phyloP scores from a whole-genome alignment of 2,888 invertebrate genomes.

The Sesia apiformis region DNA sequence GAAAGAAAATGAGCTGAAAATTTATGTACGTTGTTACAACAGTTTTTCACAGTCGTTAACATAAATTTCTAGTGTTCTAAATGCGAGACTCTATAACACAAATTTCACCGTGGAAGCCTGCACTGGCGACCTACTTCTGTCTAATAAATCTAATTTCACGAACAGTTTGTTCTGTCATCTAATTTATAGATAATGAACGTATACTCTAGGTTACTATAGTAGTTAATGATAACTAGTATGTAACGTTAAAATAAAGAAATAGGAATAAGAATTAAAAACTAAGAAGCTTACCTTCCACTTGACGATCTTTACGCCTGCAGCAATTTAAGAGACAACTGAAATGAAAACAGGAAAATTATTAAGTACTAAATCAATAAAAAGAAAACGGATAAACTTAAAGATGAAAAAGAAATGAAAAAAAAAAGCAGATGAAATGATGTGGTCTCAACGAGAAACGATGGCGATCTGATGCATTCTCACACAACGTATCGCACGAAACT shows the following conservation, averaged over 20 bases:
- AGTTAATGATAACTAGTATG: too few relatives aligned
- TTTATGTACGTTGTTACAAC: constrained; percentile 14
- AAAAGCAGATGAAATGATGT: constrained; percentile 24
- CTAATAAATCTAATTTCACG: constrained; percentile 38
- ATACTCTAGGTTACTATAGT: too few relatives aligned
- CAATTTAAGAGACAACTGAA: not conserved
- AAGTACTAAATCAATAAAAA: not conserved
- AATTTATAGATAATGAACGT: constrained; percentile 15
- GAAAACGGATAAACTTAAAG: constrained; percentile 5
- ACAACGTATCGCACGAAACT: constrained; percentile 44
- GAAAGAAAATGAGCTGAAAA: constrained; percentile 17
- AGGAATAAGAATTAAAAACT: too few relatives aligned
- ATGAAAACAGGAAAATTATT: not conserved
- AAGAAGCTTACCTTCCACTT: too few relatives aligned
- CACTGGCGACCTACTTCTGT: constrained; percentile 37
- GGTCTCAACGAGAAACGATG: constrained; percentile 49
- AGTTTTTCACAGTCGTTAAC: constrained; percentile 31
- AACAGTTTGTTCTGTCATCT: constrained; percentile 24
- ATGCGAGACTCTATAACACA: constrained; percentile 27
- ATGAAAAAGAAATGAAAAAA: constrained; percentile 6
- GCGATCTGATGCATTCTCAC: constrained; percentile 50
- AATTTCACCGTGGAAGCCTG: constrained; percentile 36
- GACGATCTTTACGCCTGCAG: too few relatives aligned
- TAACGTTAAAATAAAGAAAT: too few relatives aligned
- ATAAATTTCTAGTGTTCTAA: constrained; percentile 42